Conservation (phyloP, 92 coral and sea anemone genomes). For the Montipora capitata region DNA sequence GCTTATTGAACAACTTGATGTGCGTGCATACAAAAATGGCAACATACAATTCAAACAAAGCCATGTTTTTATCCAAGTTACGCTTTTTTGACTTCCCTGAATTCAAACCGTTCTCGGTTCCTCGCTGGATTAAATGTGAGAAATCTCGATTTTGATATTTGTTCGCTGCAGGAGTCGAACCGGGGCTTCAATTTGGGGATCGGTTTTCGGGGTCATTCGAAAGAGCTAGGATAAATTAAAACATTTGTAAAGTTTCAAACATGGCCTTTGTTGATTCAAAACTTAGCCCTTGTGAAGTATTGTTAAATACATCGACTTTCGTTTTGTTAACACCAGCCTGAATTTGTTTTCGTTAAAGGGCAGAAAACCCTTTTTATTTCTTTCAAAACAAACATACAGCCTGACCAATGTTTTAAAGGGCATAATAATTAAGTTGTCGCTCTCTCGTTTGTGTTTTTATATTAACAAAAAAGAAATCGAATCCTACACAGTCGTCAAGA, state of each 20-base stretch:
- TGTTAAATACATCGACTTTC: background rate
- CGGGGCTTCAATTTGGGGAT: background rate
- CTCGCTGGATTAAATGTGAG: constrained; percentile 6
- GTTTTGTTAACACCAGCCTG: background rate
- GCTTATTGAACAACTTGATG: no score
- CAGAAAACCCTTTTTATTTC: constrained; percentile 2
- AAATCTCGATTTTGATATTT: constrained; percentile 55
- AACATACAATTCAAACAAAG: background rate
- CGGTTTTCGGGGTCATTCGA: constrained; percentile 19
- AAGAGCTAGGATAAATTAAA: background rate
- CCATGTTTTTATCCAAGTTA: background rate
- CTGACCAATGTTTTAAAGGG: background rate
- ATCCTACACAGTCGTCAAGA: background rate
- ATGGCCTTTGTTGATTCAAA: background rate
- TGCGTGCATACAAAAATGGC: no score
- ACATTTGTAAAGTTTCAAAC: background rate
- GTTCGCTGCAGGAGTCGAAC: constrained; percentile 38
- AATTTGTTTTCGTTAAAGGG: background rate
- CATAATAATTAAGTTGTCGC: constrained; percentile 13
- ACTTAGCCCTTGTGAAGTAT: background rate
- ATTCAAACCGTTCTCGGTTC: background rate
- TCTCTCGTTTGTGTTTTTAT: background rate
- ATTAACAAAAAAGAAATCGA: background rate
- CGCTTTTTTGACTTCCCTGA: background rate
- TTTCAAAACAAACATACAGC: background rate